Conservation (phyloP, 2,797 vertebrate genomes). For the Apogon talboti region DNA sequence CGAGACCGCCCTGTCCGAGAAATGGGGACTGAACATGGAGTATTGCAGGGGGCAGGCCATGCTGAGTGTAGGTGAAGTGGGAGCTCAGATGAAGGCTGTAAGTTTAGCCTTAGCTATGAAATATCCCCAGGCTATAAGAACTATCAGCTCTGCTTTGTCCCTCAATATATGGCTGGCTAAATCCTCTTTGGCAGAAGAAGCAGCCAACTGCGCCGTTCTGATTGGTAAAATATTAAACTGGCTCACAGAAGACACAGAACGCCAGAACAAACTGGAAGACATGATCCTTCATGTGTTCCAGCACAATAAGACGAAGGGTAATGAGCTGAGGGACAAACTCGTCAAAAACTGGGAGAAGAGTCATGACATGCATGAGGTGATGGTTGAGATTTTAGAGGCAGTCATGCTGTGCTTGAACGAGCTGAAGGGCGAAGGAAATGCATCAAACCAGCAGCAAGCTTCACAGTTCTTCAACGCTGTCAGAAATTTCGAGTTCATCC, state of each 20-base stretch:
- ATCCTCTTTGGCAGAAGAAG: constrained; percentile 71
- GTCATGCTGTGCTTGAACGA: constrained; percentile 80
- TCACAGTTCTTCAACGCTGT: constrained; percentile 68
- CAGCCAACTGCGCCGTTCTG: constrained; percentile 64
- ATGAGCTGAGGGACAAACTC: constrained; percentile 81
- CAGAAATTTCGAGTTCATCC: constrained; percentile 84
- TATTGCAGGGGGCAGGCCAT: constrained; percentile 83
- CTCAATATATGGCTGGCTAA: constrained; percentile 83
- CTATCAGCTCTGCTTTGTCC: constrained; percentile 78
- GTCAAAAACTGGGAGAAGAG: constrained; percentile 82
- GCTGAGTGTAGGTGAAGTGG: constrained; percentile 76
- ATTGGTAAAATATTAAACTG: constrained; percentile 77
- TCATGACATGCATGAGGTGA: constrained; percentile 83
- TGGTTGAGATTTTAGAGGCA: constrained; percentile 78
- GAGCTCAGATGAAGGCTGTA: constrained; percentile 78
- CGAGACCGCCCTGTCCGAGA: constrained; percentile 79
- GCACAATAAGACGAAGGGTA: constrained; percentile 77
- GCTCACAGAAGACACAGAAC: constrained; percentile 78
- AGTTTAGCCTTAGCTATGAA: constrained; percentile 76
- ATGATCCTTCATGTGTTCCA: constrained; percentile 76
- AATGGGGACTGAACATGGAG: constrained; percentile 86
- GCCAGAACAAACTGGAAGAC: constrained; percentile 81
- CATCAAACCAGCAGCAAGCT: constrained; percentile 69
- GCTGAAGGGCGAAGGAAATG: constrained; percentile 66
- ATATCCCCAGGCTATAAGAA: constrained; percentile 81